Percentiles rank a stretch among this genome's conserved stretches.
phyloP scores from a whole-genome alignment of 92 coral and sea anemone genomes.

The Hydrozoanthus gracilis region DNA sequence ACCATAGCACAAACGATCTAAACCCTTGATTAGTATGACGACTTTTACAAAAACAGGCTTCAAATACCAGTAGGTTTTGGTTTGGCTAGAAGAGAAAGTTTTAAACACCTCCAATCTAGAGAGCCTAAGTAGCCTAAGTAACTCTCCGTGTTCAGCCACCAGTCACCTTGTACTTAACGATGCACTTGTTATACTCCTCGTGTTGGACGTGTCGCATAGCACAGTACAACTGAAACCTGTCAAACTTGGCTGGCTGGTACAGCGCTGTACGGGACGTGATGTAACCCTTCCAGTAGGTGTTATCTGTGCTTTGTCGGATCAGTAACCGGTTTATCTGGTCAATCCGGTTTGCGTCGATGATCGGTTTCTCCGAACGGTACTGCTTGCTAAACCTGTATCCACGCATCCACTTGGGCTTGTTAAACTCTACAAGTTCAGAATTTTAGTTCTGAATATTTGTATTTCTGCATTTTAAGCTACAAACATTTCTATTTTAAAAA shows the following conservation, averaged over 20 bases:
- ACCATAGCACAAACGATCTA: no score
- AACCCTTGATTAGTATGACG: no score
- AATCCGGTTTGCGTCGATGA: conserved; percentile 76
- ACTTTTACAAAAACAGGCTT: no score
- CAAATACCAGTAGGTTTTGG: no score
- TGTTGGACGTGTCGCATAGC: conserved; percentile 67
- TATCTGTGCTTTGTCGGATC: conserved; percentile 62
- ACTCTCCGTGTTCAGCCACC: conserved; percentile 66
- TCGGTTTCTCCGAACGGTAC: conserved; percentile 68
- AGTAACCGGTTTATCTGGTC: conserved; percentile 72
- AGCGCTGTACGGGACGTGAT: conserved; percentile 76
- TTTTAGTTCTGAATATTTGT: no score
- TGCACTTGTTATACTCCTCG: conserved; percentile 65
- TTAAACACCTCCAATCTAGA: no score
- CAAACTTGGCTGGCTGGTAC: conserved; percentile 73
- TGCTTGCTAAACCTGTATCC: conserved; percentile 76
- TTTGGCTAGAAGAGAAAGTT: no score
- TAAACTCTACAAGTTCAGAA: conserved; percentile 53
- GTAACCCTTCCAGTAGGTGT: conserved; percentile 67
- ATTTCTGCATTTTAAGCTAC: no score
- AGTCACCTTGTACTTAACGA: conserved; percentile 64
- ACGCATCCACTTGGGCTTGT: conserved; percentile 73
- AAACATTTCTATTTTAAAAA: no score
- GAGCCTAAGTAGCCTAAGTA: no score
- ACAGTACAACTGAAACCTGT: conserved; percentile 80